Percentiles rank a stretch among this genome's conserved stretches.
phyloP scores from a whole-genome alignment of 2,888 invertebrate genomes.

The Onchidella celtica region DNA sequence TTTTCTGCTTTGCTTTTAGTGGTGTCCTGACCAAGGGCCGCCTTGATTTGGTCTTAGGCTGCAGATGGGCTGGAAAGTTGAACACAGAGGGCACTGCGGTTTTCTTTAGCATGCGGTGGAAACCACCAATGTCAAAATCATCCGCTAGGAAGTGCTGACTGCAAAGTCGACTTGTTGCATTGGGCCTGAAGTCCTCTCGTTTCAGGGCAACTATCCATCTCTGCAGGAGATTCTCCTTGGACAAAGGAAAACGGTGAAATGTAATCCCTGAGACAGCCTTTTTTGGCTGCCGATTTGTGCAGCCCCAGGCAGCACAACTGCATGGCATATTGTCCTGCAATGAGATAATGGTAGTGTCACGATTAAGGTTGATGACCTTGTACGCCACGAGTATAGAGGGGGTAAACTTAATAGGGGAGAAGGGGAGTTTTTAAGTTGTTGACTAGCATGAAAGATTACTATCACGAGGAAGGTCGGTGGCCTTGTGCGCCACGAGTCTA shows the following conservation, averaged over 20 bases:
- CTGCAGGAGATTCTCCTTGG: background rate
- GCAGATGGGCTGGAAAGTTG: constrained; percentile 4
- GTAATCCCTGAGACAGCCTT: background rate
- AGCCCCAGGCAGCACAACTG: constrained; percentile 4
- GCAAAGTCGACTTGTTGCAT: background rate
- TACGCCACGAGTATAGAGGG: no score
- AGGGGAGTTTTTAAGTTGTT: no score
- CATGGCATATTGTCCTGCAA: background rate
- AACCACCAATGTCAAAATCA: background rate
- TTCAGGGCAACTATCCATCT: background rate
- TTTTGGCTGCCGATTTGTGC: background rate
- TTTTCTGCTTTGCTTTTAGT: background rate
- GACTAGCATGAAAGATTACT: no score
- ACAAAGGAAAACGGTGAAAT: background rate
- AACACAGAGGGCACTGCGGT: background rate
- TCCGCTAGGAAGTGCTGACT: background rate
- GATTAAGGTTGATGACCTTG: no score
- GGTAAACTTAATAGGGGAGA: no score
- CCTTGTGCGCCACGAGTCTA: no score
- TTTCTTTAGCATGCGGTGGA: background rate
- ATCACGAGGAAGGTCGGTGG: no score
- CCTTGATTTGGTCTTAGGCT: background rate
- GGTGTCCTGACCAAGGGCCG: background rate
- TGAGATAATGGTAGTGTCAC: background rate
- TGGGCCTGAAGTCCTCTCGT: background rate